Evolutionary conservation across 2,797 vertebrate species (phyloP), one percentile per base, ranked within the genome.

Genomic region (Rhinophrynus dorsalis): DNA sequence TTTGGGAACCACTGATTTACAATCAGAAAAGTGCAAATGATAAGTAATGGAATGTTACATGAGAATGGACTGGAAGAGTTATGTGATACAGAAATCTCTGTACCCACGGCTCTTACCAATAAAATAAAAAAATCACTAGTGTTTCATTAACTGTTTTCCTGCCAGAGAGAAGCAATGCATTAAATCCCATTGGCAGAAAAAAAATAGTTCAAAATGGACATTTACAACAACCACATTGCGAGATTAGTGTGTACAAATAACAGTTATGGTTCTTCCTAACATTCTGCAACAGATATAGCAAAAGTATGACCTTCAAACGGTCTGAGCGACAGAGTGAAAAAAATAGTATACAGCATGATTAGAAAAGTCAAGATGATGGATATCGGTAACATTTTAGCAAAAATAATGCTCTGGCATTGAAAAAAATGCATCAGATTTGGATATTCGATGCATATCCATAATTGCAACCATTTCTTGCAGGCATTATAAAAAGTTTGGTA

Each of bases 1-100:
- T n/a, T n/a, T n/a, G n/a, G n/a, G n/a, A n/a, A n/a, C n/a, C n/a
- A n/a, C n/a, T n/a, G n/a, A n/a, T n/a, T n/a, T n/a, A n/a, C n/a
- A n/a, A n/a, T n/a, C 4, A 37, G 13, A 55, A 40, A 20, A 30
- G 67, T 69, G 67, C 67, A 69, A 54, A 61, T 30, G 21, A 60
- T 50, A n/a, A 35, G 21, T 12, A 38, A 32, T 35, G 68, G 50
- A 33, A 44, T 42, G 66, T 48, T 42, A 58, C n/a, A 54, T 7
- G 18, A 69, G 9, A 51, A n/a, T n/a, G n/a, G n/a, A n/a, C n/a
- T n/a, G 9, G 5, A 4, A 2, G 9, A 48, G 21, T 11, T 48
- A 48, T 11, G 12, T 8, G 11, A 10, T 48, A 3, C 20, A 48
- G 21, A 23, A 48, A 38, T 38, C 11, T 12, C 11, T 7, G n/a